Evolutionary conservation across 2,113 vertebrate genomes (phyloP), one percentile per base, ranked within the genome.

Genomic region (Leucoraja erinaceus): DNA sequence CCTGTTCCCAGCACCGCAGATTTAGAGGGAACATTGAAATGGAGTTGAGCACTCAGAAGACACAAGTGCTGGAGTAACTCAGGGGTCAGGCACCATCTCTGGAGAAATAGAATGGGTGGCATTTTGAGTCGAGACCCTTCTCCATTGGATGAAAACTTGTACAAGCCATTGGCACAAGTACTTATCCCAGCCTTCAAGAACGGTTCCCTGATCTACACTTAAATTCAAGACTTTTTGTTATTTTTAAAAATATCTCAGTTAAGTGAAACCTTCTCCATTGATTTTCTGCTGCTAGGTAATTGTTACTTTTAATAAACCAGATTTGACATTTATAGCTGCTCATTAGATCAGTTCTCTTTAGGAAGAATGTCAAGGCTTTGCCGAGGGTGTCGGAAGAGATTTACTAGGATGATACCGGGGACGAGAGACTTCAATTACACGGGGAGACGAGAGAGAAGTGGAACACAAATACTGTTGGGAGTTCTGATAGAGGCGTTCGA

Each of bases 241-340:
- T 77, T 77, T 77, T 77, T 77, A n/a, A 47, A 75, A n/a, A 77
- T 77, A 77, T 77, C 31, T 33, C n/a, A 77, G 75, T 33, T n/a
- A 72, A 72, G n/a, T 33, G 75, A 77, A 33, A 77, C 33, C n/a
- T 77, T 31, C 75, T 77, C 6, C 33, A 77, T 77, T 77, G 75
- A 77, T 77, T 77, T 77, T 77, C 75, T 77, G 75, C 75, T 77
- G 4, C 75, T 77, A 33, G 9, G n/a, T 77, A 77, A 77, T 77
- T 77, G n/a, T 77, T 77, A 77, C 75, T 77, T 77, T 77, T 77
- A 77, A 77, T 77, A 33, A 77, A 77, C 75, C n/a, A 33, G 75
- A 77, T 77, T 33, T 77, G n/a, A 33, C n/a, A 33, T 77, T 77
- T 77, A 77, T 77, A 77, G 31, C 75, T 12, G 31, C 8, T 76